Base-by-base conservation (phyloP, 2,888 invertebrate species). In the Nesidiocoris tenuis region DNA sequence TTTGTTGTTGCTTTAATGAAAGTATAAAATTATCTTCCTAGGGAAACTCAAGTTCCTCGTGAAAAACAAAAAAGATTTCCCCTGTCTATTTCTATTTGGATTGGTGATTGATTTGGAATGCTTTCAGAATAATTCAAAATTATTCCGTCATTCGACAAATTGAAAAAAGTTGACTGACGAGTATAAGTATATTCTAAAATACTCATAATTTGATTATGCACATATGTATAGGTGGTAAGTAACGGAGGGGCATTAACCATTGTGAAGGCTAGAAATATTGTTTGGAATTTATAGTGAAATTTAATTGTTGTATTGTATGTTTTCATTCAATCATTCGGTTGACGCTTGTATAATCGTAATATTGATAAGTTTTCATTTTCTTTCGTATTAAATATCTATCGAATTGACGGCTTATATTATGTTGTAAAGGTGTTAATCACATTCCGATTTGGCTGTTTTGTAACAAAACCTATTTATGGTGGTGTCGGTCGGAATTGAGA, bases 11-110 rank as follows among this genome's bases (percentile, higher is more conserved):
- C 70, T 70, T 70, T 70, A 70, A 59, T 70, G 25, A 17, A 70
- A 56, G 56, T 22, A 54, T 59, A 56, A n/a, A 67, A 70, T 70
- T 39, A 39, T 39, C 39, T 70, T 70, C 70, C 70, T 70, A 23
- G 70, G 70, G 70, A 70, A 70, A 70, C 70, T 70, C 59, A 70
- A 70, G 70, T 72, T 72, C 72, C 72, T 72, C 61, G 18, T 70
- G n/a, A 70, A 59, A 22, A 57, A 70, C 39, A 59, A 57, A 70
- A 57, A 59, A 70, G 57, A 59, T 70, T 59, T 70, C 25, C 22
- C 70, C 23, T 59, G 17, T 57, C 56, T 21, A 59, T 70, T 17
- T 21, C 19, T 70, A 70, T 67, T 67, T 70, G 70, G 59, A 70
- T 57, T 56, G 22, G 65, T 39, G 17, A 65, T 65, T 65, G 22